phyloP scores from a whole-genome alignment of 2,888 invertebrate genomes.

The Ethmia dodecea region DNA sequence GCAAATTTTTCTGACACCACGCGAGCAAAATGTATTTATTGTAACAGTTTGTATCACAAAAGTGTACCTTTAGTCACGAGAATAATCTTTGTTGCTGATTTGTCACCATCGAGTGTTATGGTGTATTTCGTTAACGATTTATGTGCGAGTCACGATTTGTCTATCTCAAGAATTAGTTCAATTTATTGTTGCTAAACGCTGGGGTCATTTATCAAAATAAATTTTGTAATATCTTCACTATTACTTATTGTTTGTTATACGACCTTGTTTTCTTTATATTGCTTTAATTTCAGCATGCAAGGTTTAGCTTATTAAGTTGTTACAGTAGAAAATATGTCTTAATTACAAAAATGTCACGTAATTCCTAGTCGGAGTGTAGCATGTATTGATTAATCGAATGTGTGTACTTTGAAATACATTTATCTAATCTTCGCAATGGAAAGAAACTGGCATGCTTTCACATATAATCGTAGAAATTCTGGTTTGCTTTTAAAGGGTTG shows the following conservation, averaged over 20 bases:
- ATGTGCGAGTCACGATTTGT: constrained; percentile 14
- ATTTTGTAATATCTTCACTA: no score
- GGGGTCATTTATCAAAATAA: not conserved
- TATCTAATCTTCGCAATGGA: constrained; percentile 4
- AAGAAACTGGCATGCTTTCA: not conserved
- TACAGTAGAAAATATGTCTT: not conserved
- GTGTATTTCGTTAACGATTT: constrained; percentile 9
- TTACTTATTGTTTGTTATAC: no score
- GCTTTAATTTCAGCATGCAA: constrained; percentile 1
- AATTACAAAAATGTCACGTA: constrained; percentile 6
- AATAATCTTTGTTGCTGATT: constrained; percentile 1
- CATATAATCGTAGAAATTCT: no score
- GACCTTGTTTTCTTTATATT: not conserved
- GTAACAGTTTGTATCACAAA: no score
- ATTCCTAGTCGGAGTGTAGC: not conserved
- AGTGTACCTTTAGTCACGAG: no score
- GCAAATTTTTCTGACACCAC: no score
- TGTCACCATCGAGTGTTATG: constrained; percentile 6
- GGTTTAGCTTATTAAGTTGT: constrained; percentile 4
- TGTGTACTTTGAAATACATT: not conserved
- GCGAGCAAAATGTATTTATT: no score
- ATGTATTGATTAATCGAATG: not conserved
- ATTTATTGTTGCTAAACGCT: no score
- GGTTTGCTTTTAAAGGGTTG: no score
- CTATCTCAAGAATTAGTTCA: no score